Percentiles rank a stretch among this genome's conserved stretches.
Evolutionary conservation across 2,113 vertebrate genomes (phyloP).

Genomic region (Corythaixoides concolor): DNA sequence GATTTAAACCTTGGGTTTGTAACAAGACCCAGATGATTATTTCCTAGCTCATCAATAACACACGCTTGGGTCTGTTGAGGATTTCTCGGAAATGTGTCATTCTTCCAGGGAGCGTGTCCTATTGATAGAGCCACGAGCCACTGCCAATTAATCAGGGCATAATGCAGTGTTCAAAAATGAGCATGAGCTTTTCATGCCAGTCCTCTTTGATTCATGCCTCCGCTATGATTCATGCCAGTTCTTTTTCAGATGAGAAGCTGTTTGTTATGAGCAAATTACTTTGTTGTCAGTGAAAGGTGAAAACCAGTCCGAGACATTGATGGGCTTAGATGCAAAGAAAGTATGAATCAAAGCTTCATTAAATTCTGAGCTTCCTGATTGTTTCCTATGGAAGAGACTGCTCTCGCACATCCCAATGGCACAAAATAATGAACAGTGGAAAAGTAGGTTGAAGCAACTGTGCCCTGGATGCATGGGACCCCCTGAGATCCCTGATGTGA

Average conservation of each 20-base stretch:
- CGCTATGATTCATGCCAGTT: not conserved
- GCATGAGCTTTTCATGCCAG: not conserved
- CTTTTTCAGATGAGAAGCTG: not conserved
- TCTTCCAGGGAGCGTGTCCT: not conserved
- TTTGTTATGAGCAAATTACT: not conserved
- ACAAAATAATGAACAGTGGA: not conserved
- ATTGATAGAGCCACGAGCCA: conserved; percentile 2
- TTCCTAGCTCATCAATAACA: not conserved
- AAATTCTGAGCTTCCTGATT: not conserved
- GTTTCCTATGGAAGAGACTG: not conserved
- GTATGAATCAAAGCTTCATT: not conserved
- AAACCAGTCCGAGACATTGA: not conserved
- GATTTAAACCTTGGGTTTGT: not conserved
- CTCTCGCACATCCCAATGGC: not conserved
- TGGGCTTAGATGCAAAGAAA: not conserved
- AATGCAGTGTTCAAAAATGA: conserved; percentile 8
- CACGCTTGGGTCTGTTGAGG: not conserved
- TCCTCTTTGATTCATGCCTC: conserved; percentile 10
- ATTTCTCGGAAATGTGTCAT: conserved; percentile 10
- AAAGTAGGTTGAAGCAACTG: not conserved
- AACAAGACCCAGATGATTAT: not conserved
- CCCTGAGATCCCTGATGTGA: not conserved
- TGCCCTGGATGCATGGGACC: not conserved
- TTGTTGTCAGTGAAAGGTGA: not conserved
- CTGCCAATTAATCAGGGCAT: conserved; percentile 20